Base-by-base conservation (phyloP, 2,797 vertebrate genomes). In the Balearica regulorum region DNA sequence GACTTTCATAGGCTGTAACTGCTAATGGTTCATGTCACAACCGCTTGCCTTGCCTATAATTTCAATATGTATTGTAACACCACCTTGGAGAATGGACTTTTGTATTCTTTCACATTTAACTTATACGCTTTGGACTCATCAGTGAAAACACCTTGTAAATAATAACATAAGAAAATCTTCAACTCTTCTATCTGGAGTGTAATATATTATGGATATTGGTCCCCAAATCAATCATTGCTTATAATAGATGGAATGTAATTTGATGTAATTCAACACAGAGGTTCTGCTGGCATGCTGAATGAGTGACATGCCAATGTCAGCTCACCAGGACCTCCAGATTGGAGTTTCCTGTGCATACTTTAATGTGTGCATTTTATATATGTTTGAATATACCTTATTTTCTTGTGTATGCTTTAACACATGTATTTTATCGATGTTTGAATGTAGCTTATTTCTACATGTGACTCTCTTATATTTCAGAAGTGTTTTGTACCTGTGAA, bases 391-490 rank as follows among this genome's bases (percentile, higher is more conserved):
- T 44, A 57, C 20, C 15, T 85, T 77, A 18, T n/a, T 76, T 85
- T 53, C 35, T 90, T 71, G 10, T 57, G 29, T 66, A 37, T 82
- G 31, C 33, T 77, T 87, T 49, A 68, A 78, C 17, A 55, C 20
- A 15, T 14, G 4, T 28, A 35, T 73, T 91, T 81, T 86, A 39
- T 37, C 84, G 70, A 46, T 65, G n/a, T 31, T 71, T 87, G 48
- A 71, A 68, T 85, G n/a, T 31, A 65, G 25, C 16, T 82, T 83
- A 39, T 89, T 91, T 85, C 64, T 89, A 17, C 22, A 24, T 84
- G 16, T 91, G 39, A 64, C 31, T 53, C 39, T 83, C 72, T 85
- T 87, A 11, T 89, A 33, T 95, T 96, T 96, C 87, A 91, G 92
- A 73, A 75, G 35, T 62, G 21, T 48, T 93, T 81, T 72, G 19